Percentiles rank a stretch among this genome's conserved stretches.
These are phyloP conservation scores for Galendromus occidentalis DNA, from an alignment of 1,140 invertebrate genomes.

Conservation along the genomic window DNA sequence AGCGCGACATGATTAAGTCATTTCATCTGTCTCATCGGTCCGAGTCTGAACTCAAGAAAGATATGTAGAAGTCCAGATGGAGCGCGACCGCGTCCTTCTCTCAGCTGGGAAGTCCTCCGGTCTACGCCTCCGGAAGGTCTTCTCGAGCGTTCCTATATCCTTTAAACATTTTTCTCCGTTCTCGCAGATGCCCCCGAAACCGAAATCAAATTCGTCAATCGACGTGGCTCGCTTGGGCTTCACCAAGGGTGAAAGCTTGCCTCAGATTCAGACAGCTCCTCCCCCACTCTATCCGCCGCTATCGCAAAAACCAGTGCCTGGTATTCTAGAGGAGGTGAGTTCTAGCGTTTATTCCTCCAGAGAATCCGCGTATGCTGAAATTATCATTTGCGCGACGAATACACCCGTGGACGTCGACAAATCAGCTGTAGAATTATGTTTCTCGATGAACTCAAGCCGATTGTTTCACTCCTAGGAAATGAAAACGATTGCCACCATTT, in stretches of 20 bases:
- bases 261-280: not conserved
- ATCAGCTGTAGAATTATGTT: no score
- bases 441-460: no score
- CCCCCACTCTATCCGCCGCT: not conserved
- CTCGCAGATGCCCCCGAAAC: not conserved
- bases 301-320: not conserved
- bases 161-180: no score
- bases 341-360: no score
- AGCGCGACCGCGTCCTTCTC: no score
- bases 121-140: no score
- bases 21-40: no score
- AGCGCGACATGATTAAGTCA: no score
- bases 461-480: not conserved
- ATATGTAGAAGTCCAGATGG: no score
- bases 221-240: not conserved
- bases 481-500: not conserved
- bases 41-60: no score
- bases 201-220: not conserved
- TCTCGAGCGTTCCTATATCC: no score
- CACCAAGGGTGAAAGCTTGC: not conserved
- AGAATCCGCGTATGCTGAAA: not conserved
- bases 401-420: not conserved
- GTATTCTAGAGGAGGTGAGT: not conserved
- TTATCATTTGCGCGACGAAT: not conserved
- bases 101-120: no score